These are phyloP conservation scores for Seira ritae DNA, from an alignment of 2,888 invertebrate genomes.

Conservation along the genomic window DNA sequence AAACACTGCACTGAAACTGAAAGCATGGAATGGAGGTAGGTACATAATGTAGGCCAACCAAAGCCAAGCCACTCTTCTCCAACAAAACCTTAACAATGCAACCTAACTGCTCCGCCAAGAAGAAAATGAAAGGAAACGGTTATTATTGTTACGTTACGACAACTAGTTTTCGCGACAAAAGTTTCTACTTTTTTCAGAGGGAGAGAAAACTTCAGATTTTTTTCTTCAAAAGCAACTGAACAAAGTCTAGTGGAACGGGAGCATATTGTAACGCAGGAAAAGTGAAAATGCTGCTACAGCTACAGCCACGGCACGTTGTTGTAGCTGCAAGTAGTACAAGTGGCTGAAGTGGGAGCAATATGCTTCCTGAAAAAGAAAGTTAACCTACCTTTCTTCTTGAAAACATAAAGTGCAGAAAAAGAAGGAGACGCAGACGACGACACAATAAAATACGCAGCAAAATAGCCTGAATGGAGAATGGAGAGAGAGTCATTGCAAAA, in stretches of 20 bases:
- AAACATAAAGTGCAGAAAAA: neutral
- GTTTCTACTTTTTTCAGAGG: conserved; percentile 26
- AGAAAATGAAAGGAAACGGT: conserved; percentile 47
- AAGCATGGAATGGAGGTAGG: too few species aligned
- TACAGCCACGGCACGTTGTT: too few species aligned
- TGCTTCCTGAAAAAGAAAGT: neutral
- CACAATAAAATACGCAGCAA: too few species aligned
- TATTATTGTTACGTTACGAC: conserved; percentile 39
- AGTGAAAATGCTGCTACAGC: neutral
- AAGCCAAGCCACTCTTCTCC: neutral
- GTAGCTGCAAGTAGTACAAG: too few species aligned
- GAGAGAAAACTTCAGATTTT: neutral
- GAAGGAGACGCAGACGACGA: too few species aligned
- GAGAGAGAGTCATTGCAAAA: too few species aligned
- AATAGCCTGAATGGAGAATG: too few species aligned
- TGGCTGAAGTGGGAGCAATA: conserved; percentile 1
- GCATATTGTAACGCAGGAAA: conserved; percentile 1
- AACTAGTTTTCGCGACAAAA: conserved; percentile 17
- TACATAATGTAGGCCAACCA: too few species aligned
- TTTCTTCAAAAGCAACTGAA: too few species aligned
- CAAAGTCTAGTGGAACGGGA: too few species aligned
- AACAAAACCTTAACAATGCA: neutral
- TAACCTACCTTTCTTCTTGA: neutral
- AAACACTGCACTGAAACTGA: too few species aligned
- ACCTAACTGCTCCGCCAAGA: neutral